Conservation (phyloP, 1,140 invertebrate species). For the Monochamus saltuarius region DNA sequence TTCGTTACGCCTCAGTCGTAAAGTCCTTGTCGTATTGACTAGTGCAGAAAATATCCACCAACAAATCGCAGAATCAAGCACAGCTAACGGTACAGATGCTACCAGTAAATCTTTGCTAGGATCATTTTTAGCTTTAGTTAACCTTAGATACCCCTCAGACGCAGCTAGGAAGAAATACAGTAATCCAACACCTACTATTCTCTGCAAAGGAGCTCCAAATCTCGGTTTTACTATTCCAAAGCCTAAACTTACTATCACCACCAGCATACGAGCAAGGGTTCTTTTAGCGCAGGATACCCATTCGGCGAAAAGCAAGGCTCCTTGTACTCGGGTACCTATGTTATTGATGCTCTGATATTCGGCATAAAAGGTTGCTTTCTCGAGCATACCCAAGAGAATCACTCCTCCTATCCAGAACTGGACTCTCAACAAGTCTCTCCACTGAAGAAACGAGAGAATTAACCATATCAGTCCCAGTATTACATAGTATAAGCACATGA, state of each 20-base stretch:
- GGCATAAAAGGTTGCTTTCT: constrained; percentile 86
- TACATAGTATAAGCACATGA: constrained; percentile 87
- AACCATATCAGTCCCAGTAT: constrained; percentile 83
- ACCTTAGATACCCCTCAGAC: constrained; percentile 78
- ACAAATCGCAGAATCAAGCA: constrained; percentile 72
- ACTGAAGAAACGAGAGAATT: constrained; percentile 78
- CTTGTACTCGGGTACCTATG: constrained; percentile 68
- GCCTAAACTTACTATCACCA: constrained; percentile 90
- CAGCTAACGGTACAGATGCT: constrained; percentile 71
- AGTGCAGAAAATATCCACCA: constrained; percentile 89
- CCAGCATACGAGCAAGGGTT: constrained; percentile 86
- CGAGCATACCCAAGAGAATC: constrained; percentile 81
- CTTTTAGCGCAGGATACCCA: constrained; percentile 86
- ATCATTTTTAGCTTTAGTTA: constrained; percentile 68
- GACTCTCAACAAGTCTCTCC: constrained; percentile 87
- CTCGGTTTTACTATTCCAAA: constrained; percentile 95
- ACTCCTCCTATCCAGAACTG: constrained; percentile 95
- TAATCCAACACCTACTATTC: constrained; percentile 78
- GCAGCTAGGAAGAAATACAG: constrained; percentile 83
- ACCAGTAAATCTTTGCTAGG: constrained; percentile 68
- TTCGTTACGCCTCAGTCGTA: constrained; percentile 80
- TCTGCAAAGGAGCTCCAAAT: constrained; percentile 80
- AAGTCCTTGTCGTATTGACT: constrained; percentile 83
- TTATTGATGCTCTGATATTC: constrained; percentile 81
- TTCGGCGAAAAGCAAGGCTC: constrained; percentile 79